phyloP scores from a whole-genome alignment of 1,140 invertebrate genomes.

The Drosophila parabipectinata region DNA sequence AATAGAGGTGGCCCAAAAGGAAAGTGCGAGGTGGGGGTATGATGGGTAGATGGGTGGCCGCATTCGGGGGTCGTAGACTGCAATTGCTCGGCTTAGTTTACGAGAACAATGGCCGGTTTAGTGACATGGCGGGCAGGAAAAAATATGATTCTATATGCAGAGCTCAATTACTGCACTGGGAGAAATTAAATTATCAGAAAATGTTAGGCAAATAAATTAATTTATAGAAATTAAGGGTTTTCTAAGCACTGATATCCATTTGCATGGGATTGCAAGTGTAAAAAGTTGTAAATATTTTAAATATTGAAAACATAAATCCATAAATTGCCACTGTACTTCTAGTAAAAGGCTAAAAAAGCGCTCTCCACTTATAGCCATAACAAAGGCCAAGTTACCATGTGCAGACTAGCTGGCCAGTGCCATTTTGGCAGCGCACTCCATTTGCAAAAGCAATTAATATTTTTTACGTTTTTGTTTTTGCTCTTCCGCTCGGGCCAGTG shows the following conservation, averaged over 20 bases:
- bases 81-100: constrained; percentile 75
- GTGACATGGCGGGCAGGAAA: constrained; percentile 45
- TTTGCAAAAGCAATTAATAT: constrained; percentile 82
- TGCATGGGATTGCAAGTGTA: too few relatives aligned
- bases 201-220: not conserved
- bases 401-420: constrained; percentile 45
- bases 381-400: constrained; percentile 64
- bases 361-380: constrained; percentile 42
- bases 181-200: constrained; percentile 24
- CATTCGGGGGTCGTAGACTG: constrained; percentile 38
- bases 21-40: not conserved
- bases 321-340: constrained; percentile 30
- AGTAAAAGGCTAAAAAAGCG: constrained; percentile 18
- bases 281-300: not conserved
- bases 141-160: constrained; percentile 62
- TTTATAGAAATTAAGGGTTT: too few relatives aligned
- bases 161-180: constrained; percentile 60
- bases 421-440: constrained; percentile 71
- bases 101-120: constrained; percentile 73
- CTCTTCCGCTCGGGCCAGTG: constrained; percentile 22
- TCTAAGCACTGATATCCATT: too few relatives aligned
- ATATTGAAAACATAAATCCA: not conserved
- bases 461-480: constrained; percentile 46
- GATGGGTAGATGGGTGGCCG: not conserved
- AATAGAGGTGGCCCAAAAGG: constrained; percentile 13